phyloP scores from a whole-genome alignment of 35 echinoderm and acorn worm species.

The Apostichopus parvimensis region DNA sequence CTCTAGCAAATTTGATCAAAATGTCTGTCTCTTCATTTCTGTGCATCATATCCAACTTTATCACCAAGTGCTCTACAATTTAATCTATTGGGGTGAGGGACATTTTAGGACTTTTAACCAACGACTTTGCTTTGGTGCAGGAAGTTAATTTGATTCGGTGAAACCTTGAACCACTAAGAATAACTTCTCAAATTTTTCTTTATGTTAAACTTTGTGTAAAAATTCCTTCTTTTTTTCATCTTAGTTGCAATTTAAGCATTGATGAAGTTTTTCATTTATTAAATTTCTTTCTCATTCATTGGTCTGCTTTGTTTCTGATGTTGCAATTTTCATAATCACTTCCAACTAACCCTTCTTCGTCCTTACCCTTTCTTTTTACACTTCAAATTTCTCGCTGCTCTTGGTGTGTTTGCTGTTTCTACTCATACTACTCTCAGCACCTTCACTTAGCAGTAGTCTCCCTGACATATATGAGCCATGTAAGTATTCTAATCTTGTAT shows the following conservation, averaged over 20 bases:
- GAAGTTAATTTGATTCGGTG: too few relatives aligned
- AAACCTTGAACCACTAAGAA: too few relatives aligned
- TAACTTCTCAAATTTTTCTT: too few relatives aligned
- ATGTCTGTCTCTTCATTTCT: too few relatives aligned
- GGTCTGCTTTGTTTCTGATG: not conserved
- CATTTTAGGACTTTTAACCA: too few relatives aligned
- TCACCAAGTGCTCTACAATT: too few relatives aligned
- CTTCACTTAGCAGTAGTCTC: conserved; percentile 4
- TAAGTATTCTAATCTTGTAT: not conserved
- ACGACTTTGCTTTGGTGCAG: too few relatives aligned
- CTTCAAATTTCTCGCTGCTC: not conserved
- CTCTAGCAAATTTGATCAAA: too few relatives aligned
- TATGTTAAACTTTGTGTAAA: not conserved
- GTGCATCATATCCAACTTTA: too few relatives aligned
- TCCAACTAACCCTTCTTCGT: not conserved
- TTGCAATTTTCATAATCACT: not conserved
- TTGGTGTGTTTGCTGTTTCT: not conserved
- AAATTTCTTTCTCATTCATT: not conserved
- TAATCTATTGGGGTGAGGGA: too few relatives aligned
- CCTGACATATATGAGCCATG: not conserved
- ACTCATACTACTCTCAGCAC: not conserved
- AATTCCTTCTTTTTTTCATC: not conserved
- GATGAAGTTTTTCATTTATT: not conserved
- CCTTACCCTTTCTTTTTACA: not conserved
- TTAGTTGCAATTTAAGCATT: not conserved